These are phyloP conservation scores for Ernsta delagoae DNA, from an alignment of 2,888 invertebrate species.

Conservation along the genomic window DNA sequence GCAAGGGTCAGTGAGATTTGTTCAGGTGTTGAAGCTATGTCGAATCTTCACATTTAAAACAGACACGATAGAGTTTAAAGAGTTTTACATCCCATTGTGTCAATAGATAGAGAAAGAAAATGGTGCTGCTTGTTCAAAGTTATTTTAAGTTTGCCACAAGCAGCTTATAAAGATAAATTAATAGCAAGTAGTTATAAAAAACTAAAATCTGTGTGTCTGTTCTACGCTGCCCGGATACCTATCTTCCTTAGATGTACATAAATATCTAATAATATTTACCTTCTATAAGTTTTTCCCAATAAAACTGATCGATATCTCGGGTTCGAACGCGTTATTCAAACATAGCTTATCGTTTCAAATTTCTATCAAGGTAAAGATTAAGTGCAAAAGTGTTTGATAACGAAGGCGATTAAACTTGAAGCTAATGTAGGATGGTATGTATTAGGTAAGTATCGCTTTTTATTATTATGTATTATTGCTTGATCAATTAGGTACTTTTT, in stretches of 20 bases:
- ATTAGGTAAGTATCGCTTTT: no score
- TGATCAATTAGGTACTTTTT: no score
- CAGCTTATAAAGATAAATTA: no score
- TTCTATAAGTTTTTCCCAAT: no score
- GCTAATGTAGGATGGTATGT: neutral
- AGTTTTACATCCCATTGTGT: constrained; percentile 10
- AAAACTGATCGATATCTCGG: neutral
- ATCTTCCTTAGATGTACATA: no score
- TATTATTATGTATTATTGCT: no score
- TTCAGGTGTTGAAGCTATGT: constrained; percentile 10
- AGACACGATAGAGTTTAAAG: neutral
- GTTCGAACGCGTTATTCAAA: neutral
- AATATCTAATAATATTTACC: no score
- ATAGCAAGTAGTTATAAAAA: no score
- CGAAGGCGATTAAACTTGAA: neutral
- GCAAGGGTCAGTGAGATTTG: constrained; percentile 25
- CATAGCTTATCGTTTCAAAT: constrained; percentile 7
- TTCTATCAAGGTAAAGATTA: constrained; percentile 10
- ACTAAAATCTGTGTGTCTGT: no score
- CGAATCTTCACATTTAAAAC: constrained; percentile 5
- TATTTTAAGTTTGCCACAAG: no score
- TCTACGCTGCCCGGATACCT: no score
- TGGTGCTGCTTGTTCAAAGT: neutral
- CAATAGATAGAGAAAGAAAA: neutral
- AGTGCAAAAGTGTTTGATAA: constrained; percentile 9